Percentiles rank a stretch among this genome's conserved stretches.
Conservation (phyloP, 2,113 vertebrate species). For the Pangasianodon hypophthalmus region DNA sequence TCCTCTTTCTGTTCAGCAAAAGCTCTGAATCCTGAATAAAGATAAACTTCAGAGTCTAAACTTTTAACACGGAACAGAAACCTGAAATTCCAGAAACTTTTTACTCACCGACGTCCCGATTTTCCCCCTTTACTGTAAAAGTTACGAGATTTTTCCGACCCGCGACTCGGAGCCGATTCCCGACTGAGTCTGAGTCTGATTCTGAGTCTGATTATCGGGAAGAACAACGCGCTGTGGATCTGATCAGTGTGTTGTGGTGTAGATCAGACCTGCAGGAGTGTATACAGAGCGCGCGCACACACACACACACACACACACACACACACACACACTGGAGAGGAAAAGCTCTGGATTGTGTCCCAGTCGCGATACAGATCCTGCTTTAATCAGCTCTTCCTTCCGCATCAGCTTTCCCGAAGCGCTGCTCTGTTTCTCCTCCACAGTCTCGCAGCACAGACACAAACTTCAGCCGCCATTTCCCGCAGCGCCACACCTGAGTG, state of each 20-base stretch:
- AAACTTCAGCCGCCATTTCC: constrained; percentile 3
- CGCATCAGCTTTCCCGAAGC: background rate
- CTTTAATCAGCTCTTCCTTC: background rate
- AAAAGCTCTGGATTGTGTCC: background rate
- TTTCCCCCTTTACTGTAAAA: background rate
- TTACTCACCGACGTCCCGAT: constrained; percentile 6
- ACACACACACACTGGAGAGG: background rate
- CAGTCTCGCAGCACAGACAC: background rate
- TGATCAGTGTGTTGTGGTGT: background rate
- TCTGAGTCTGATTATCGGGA: background rate
- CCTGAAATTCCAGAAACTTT: background rate
- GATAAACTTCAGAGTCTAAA: background rate
- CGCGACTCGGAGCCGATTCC: background rate
- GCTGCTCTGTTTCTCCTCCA: background rate
- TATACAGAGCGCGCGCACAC: background rate
- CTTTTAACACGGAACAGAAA: background rate
- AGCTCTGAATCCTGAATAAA: background rate
- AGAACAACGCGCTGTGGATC: background rate
- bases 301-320: background rate
- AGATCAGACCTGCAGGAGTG: background rate
- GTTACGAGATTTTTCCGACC: background rate
- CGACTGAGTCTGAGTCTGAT: too few species aligned
- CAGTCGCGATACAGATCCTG: background rate
- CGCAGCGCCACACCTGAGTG: background rate
- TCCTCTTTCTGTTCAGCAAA: background rate